Evolutionary conservation across 2,113 vertebrate genomes (phyloP).

Genomic region (Burhinus oedicnemus): DNA sequence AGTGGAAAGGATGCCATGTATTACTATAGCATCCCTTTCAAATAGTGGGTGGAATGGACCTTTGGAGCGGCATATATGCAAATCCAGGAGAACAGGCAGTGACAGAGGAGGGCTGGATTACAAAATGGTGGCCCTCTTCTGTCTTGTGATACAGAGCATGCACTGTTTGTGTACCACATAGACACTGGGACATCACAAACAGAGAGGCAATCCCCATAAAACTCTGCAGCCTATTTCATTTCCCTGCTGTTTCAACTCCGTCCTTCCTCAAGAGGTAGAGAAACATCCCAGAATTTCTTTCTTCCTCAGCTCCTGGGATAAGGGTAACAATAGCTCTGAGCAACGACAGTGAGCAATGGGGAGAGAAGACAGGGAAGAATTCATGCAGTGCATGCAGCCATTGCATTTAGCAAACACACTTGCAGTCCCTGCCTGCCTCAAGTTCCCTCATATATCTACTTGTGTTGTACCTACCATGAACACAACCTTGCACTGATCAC

Average conservation of each 20-base stretch:
- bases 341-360: neutral
- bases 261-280: neutral
- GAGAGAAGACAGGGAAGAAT: neutral
- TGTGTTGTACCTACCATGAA: neutral
- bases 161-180: neutral
- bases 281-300: neutral
- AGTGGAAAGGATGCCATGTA: neutral
- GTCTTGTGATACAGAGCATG: neutral
- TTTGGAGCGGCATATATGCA: rapidly evolving
- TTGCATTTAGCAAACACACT: neutral
- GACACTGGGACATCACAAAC: neutral
- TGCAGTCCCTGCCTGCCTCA: neutral
- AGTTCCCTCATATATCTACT: neutral
- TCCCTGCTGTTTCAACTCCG: neutral
- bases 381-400: neutral
- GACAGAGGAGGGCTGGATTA: neutral
- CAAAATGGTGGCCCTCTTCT: neutral
- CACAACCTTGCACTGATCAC: neutral
- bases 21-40: neutral
- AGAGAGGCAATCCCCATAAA: neutral
- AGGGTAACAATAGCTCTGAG: neutral
- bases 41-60: neutral
- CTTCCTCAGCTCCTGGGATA: neutral
- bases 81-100: neutral
- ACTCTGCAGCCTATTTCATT: neutral